These are phyloP conservation scores for Fissipunctia ypsillon DNA, from an alignment of 2,888 invertebrate genomes.

Conservation along the genomic window DNA sequence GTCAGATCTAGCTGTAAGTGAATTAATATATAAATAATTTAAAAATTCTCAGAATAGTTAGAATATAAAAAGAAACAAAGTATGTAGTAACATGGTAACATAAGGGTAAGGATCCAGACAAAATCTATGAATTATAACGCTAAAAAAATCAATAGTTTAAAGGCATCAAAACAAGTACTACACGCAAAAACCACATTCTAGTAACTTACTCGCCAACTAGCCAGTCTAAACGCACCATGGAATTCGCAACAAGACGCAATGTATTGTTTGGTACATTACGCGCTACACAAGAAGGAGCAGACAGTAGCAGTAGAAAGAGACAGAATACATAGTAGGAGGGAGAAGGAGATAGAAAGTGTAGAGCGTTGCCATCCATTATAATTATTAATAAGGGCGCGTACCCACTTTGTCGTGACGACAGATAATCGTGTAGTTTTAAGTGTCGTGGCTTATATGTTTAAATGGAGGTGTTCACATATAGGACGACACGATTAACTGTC, in stretches of 20 bases:
- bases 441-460: too few relatives aligned
- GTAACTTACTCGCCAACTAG: background rate
- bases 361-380: slow-evolving; percentile 59
- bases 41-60: background rate
- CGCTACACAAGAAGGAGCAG: slow-evolving; percentile 44
- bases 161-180: background rate
- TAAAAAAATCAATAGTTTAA: background rate
- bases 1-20: background rate
- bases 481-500: too few relatives aligned
- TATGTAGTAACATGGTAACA: background rate
- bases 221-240: slow-evolving; percentile 56
- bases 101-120: background rate
- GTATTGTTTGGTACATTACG: slow-evolving; percentile 63
- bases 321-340: background rate
- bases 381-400: too few relatives aligned
- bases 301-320: slow-evolving; percentile 21
- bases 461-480: too few relatives aligned
- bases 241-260: slow-evolving; percentile 64
- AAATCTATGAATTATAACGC: background rate
- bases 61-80: background rate
- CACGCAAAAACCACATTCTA: background rate
- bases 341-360: slow-evolving; percentile 10
- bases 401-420: too few relatives aligned
- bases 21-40: background rate
- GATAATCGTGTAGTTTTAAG: too few relatives aligned